Evolutionary conservation across 1,140 invertebrate species (phyloP).

Genomic region (Sycophaga agraensis): DNA sequence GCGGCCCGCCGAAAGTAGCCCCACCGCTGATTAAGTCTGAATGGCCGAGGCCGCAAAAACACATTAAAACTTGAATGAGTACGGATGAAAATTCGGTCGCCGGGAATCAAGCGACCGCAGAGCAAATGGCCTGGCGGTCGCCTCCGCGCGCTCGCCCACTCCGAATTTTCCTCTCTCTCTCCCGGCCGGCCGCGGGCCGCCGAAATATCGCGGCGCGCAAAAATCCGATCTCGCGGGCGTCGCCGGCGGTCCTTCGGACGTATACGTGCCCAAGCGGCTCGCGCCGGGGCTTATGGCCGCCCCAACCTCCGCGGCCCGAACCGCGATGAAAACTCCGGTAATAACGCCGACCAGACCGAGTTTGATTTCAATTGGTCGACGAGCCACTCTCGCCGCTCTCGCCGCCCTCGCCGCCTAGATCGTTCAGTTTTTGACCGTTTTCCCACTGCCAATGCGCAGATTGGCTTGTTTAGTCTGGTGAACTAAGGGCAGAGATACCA

Average conservation of each 20-base stretch:
- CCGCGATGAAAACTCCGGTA: constrained; percentile 42
- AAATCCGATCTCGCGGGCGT: constrained; percentile 37
- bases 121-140: constrained; percentile 53
- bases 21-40: constrained; percentile 56
- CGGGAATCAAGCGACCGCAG: constrained; percentile 56
- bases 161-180: constrained; percentile 24
- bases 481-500: not conserved
- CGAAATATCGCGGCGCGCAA: constrained; percentile 47
- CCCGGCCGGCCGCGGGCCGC: constrained; percentile 15
- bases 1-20: constrained; percentile 36
- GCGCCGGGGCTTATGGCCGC: no score
- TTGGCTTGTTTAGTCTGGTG: constrained; percentile 28
- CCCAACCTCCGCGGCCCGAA: no score
- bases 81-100: constrained; percentile 58
- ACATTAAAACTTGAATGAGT: constrained; percentile 59
- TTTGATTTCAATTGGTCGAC: constrained; percentile 23
- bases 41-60: constrained; percentile 60
- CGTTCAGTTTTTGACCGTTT: constrained; percentile 17
- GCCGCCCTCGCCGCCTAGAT: constrained; percentile 2
- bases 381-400: no score
- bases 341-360: constrained; percentile 18
- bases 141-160: constrained; percentile 39
- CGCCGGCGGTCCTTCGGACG: no score
- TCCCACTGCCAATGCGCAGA: not conserved
- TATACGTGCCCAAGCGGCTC: no score